Conservation (phyloP, 1,140 invertebrate species). For the Plutomurus gul region DNA sequence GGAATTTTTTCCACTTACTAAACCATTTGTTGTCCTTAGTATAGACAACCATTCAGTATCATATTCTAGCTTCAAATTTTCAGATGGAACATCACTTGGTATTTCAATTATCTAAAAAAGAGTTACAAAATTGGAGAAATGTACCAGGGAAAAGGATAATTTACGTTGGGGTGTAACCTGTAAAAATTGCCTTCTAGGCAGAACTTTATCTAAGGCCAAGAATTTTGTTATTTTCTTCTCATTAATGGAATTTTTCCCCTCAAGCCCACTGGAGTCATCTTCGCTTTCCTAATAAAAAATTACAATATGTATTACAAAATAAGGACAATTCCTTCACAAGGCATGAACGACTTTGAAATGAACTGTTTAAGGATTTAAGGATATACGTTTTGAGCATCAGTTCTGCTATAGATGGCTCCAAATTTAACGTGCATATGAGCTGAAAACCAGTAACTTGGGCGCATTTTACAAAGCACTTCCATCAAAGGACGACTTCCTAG, state of each 20-base stretch:
- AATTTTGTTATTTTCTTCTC: conserved; percentile 75
- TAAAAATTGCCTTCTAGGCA: conserved; percentile 84
- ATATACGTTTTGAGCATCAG: background rate
- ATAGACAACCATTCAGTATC: conserved; percentile 94
- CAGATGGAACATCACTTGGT: conserved; percentile 39
- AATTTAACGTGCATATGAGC: conserved; percentile 98
- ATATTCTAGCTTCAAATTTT: conserved; percentile 68
- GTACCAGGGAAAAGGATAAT: too few relatives aligned
- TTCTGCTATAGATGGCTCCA: conserved; percentile 82
- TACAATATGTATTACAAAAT: too few relatives aligned
- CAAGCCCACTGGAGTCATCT: background rate
- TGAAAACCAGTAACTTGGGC: conserved; percentile 93
- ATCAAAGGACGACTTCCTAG: conserved; percentile 84
- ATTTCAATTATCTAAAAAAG: conserved; percentile 49
- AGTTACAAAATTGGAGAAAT: too few relatives aligned
- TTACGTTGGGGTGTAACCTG: conserved; percentile 63
- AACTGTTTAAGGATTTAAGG: too few relatives aligned
- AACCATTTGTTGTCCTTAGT: conserved; percentile 84
- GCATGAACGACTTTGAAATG: too few relatives aligned
- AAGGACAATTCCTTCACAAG: too few relatives aligned
- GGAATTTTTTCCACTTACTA: conserved; percentile 72
- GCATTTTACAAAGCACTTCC: conserved; percentile 75
- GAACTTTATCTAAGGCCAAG: conserved; percentile 93
- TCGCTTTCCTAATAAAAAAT: too few relatives aligned
- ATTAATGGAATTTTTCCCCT: conserved; percentile 22